Base-by-base conservation (phyloP, 2,797 vertebrate genomes). In the Anableps anableps region DNA sequence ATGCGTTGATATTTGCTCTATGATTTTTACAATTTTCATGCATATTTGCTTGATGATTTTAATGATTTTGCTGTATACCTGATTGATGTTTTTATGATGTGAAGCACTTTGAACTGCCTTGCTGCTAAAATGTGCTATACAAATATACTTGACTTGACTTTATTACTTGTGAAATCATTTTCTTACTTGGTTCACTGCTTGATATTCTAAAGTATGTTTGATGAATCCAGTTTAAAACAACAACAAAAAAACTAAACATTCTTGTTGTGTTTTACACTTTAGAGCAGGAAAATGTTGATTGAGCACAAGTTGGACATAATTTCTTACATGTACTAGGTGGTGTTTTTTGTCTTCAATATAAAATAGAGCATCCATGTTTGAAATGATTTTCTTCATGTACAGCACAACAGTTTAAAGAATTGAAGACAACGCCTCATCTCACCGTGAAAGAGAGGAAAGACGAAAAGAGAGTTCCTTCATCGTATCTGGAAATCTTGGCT, bases 361-460 rank as follows among this genome's bases (percentile, higher is more conserved):
- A 43, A 43, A n/a, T 43, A 10, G 14, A 8, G 36, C 21, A 4
- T 36, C 3, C 2, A 9, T 74, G n/a, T 47, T n/a, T 21, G 0
- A 10, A 75, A 50, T 51, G 16, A 13, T 38, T 4, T 45, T 31
- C 29, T 75, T 34, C 11, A 14, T 55, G 6, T 9, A 43, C 5
- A 19, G 10, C 26, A 68, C 1, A 80, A 73, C 16, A 29, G 14
- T 8, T 71, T n/a, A 6, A 71, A 29, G 13, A 45, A 13, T 26
- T 34, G 26, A 66, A 71, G 72, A 64, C 74, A 38, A 4, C 74
- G 34, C 14, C 17, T 83, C 11, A 26, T 81, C 97, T 99, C 95
- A 99, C 98, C 93, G 99, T 99, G 96, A 99, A 99, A 48, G 99
- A 99, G 73, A 99, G 96, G 95, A 99, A 99, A 78, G 99, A 99